These are phyloP conservation scores for Mustelus asterias DNA, from an alignment of 2,113 vertebrate genomes.

Conservation along the genomic window DNA sequence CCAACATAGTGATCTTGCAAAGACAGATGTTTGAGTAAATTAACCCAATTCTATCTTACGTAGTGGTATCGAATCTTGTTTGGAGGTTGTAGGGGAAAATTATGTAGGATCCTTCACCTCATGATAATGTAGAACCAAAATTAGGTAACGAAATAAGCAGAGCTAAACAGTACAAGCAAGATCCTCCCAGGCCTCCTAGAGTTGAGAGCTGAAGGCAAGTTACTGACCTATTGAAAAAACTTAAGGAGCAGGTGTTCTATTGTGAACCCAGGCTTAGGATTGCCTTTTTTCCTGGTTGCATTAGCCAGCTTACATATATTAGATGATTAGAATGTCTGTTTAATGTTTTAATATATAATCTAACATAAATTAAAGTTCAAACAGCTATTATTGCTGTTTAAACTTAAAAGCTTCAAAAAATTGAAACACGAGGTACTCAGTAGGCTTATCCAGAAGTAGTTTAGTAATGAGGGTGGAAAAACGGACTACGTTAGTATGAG, in stretches of 20 bases:
- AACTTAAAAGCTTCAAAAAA: not conserved
- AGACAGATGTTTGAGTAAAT: too few species aligned
- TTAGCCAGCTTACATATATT: not conserved
- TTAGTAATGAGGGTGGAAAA: not conserved
- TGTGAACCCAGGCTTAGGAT: not conserved
- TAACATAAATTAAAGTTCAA: not conserved
- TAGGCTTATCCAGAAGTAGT: not conserved
- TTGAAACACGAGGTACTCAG: not conserved
- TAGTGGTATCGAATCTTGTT: not conserved
- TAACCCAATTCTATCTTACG: not conserved
- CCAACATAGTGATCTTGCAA: not conserved
- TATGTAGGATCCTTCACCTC: not conserved
- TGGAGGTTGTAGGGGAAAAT: not conserved
- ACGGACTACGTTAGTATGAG: not conserved
- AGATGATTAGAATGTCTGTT: not conserved
- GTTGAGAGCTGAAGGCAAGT: not conserved
- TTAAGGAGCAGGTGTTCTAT: not conserved
- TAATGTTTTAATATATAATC: not conserved
- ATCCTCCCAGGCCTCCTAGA: not conserved
- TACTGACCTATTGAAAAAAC: too few species aligned
- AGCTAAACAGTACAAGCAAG: not conserved
- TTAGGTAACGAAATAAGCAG: not conserved
- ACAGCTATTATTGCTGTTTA: not conserved
- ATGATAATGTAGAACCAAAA: not conserved
- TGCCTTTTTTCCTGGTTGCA: not conserved